Percentiles rank a stretch among this genome's conserved stretches.
Conservation (phyloP, 2,797 vertebrate species). For the Enteromius treurensis region DNA sequence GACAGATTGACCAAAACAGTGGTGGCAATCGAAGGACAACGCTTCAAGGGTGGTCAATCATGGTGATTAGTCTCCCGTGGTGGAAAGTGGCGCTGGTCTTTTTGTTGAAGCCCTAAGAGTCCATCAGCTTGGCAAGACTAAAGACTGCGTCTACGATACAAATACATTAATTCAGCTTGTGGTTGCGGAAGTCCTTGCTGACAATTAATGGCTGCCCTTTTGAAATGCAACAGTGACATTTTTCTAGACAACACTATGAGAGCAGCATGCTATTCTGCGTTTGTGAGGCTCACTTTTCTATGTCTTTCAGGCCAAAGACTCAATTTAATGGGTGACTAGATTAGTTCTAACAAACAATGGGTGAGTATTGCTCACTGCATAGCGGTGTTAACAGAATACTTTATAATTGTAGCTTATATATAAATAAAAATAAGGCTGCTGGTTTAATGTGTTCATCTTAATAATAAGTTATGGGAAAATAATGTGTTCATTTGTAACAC, state of each 20-base stretch:
- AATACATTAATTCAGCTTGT: not conserved
- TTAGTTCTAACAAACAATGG: conserved; percentile 2
- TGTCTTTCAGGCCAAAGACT: conserved; percentile 28
- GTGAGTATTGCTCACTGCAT: not conserved
- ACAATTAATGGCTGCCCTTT: conserved; percentile 52
- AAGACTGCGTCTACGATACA: conserved; percentile 9
- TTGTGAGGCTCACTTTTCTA: conserved; percentile 9
- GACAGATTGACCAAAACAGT: conserved; percentile 59
- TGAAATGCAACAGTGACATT: conserved; percentile 40
- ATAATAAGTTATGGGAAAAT: not conserved
- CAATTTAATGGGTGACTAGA: conserved; percentile 13
- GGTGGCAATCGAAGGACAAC: conserved; percentile 54
- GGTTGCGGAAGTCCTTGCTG: not conserved
- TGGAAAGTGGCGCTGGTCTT: conserved; percentile 36
- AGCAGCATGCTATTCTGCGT: not conserved
- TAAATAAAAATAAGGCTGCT: not conserved
- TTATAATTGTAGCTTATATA: not conserved
- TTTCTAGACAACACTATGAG: conserved; percentile 28
- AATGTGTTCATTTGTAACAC: not conserved
- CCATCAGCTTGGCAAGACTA: conserved; percentile 51
- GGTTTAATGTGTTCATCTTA: not conserved
- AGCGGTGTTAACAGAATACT: not conserved
- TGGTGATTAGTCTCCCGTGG: conserved; percentile 45
- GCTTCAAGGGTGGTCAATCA: conserved; percentile 61
- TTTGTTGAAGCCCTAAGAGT: conserved; percentile 41